A percentile compares a stretch with the other conserved stretches of the same genome.
These are phyloP conservation scores for Lateolabrax maculatus DNA, from an alignment of 2,797 vertebrate species.

Conservation along the genomic window DNA sequence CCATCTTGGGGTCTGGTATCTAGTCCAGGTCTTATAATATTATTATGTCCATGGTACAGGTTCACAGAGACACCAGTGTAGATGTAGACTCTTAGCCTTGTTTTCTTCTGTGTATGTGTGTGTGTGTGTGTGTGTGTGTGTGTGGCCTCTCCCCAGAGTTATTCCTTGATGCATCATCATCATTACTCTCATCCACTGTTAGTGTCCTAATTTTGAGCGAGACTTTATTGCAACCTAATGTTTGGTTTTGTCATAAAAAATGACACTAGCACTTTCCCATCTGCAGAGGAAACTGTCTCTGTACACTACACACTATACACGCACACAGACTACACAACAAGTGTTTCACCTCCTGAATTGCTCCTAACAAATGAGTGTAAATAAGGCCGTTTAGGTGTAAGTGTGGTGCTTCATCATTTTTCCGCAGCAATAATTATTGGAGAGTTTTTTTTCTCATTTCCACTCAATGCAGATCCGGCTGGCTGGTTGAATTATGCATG, in stretches of 20 bases:
- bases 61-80: background rate
- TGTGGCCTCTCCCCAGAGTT: constrained; percentile 8
- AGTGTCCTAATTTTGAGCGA: constrained; percentile 41
- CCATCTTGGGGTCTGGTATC: background rate
- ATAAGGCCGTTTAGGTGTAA: constrained; percentile 74
- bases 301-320: constrained; percentile 4
- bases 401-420: constrained; percentile 75
- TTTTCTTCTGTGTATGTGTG: background rate
- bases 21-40: background rate
- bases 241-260: constrained; percentile 62
- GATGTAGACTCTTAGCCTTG: background rate
- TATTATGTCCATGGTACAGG: background rate
- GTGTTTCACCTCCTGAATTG: constrained; percentile 56
- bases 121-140: background rate
- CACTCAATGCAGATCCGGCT: constrained; percentile 51
- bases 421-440: constrained; percentile 72
- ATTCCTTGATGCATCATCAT: constrained; percentile 23
- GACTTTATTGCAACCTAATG: constrained; percentile 58
- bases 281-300: constrained; percentile 35
- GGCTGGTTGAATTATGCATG: constrained; percentile 78
- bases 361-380: constrained; percentile 73
- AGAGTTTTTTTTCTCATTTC: constrained; percentile 48
- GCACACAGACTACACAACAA: constrained; percentile 27
- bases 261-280: constrained; percentile 41
- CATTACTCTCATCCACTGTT: constrained; percentile 46